Evolutionary conservation across 1,140 invertebrate species (phyloP), one percentile per base, ranked within the genome.

Genomic region (Drosophila pseudoananassae): DNA sequence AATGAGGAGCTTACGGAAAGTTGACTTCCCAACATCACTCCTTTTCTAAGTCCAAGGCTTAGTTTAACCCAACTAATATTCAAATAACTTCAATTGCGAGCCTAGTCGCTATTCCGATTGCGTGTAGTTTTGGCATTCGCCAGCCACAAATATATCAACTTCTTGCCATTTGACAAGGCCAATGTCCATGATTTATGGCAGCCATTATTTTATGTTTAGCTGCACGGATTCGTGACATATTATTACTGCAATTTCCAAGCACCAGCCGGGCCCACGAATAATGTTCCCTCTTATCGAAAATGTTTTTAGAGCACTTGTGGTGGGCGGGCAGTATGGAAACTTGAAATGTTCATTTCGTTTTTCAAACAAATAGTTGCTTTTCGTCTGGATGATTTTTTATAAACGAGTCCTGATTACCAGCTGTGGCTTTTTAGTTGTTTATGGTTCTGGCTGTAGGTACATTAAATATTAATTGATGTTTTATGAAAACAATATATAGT

Each of bases 181-280:
- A 80, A 80, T 61, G 68, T 47, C 72, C 61, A 65, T 84, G 81
- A 84, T 84, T 84, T 84, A 84, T 84, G 81, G 55, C 54, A 46
- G 49, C 45, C 55, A 64, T 81, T 85, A 84, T 61, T 84, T 80
- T 73, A 76, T 80, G 77, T 76, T 73, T 71, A 80, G 65, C 36
- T 76, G 81, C 80, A 85, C 80, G 80, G 78, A 78, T 73, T 73
- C 45, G 58, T 61, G 58, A 51, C 65, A 60, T 71, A 72, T 65
- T 66, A 58, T 76, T 69, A 56, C 47, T 65, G 31, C 59, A 60
- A 69, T 69, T 69, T 63, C 51, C 40, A 56, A 38, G 25, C 61
- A 25, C 45, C 59, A 78, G 36, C 54, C 10, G 6, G 50, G 33
- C 31, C 17, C 14, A 57, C 46, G 29, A 53, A 65, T 54, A 66